Base-by-base conservation (phyloP, 1,140 invertebrate genomes). In the Zaprionus tsacasi region DNA sequence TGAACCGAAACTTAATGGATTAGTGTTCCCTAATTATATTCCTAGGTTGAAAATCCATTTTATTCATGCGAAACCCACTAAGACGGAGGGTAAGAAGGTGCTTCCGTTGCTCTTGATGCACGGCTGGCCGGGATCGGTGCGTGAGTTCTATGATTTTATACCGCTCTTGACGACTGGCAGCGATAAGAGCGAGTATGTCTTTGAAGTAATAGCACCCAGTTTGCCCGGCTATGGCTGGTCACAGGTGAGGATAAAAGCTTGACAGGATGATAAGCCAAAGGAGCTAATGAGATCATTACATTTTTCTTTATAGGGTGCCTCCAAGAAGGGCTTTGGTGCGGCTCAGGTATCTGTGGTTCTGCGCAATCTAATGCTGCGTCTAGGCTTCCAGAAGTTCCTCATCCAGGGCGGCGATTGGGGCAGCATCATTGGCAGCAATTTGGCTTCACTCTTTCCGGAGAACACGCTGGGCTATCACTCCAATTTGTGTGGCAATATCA, bases 71-170 rank as follows among this genome's bases (percentile, higher is more conserved):
- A 96, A 95, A 76, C 80, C 87, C n/a, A 71, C 69, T 30, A 89
- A 94, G 33, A 59, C 65, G 2, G 63, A 87, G 12, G 91, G 86
- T 6, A 94, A 92, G 74, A 94, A 93, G 93, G 94, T 97, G 1
- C 73, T 96, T 3, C 96, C 96, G 0, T 50, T 98, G 21, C 81
- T 98, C 0, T 25, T 99, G 1, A 79, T 97, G 5, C 97, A 99
- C 85, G 98, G 98, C 13, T 99, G 98, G 98, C 98, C 98, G 3
- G 97, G 98, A 30, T 97, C 96, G 0, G 94, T 98, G 3, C 93
- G 96, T 10, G 97, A 98, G 92, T 98, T 98, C 91, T 96, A 96
- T 75, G 96, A 97, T 81, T 93, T 97, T 1, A 95, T 97, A 56
- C 96, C 96, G 0, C 63, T 96, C 5, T 92, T 97, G 1, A 96